Base-by-base conservation (phyloP, 1,140 invertebrate species). In the Hycleus cichorii region DNA sequence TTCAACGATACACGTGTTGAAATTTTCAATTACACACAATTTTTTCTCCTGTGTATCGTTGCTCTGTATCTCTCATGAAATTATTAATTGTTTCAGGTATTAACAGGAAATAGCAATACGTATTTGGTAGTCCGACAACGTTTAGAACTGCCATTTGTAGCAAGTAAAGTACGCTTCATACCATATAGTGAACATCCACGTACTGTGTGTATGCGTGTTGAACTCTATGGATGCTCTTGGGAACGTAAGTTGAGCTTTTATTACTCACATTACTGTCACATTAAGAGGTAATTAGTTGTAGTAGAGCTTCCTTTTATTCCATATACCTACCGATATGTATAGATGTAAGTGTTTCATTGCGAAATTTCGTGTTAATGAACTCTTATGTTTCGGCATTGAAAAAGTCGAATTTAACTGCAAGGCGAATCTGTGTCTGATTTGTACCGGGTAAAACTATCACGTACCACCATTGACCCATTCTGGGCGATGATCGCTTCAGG, bases 151-250 rank as follows among this genome's bases (percentile, higher is more conserved):
- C 89, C 91, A 6, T 87, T 94, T 62, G 80, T 95, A 38, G 91
- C 92, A 0, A 89, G 84, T 44, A 89, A 85, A 78, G 83, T 96
- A 45, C 84, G 93, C 45, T 89, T 96, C 73, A 86, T 93, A 68
- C 93, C 93, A 10, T 92, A 89, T 75, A 90, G 90, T 52, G 82
- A 87, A 56, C 89, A 93, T 71, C 87, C 90, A 25, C 79, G 93
- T 47, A 95, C 92, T 0, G 90, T 95, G 12, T 96, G 93, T 75
- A 87, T 96, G 86, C 78, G 93, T 63, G 90, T 94, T 5, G 93
- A 96, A 77, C 76, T 96, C 50, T 89, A 91, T 67, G 91, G 91
- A 55, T 94, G 91, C 72, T 80, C 80, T 43, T 91, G 89, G 87
- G 84, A 84, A 79, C 88, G 89, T 91, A 82, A 84, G 87, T 86